phyloP scores from a whole-genome alignment of 2,888 invertebrate species.

The Autographa pulchrina region DNA sequence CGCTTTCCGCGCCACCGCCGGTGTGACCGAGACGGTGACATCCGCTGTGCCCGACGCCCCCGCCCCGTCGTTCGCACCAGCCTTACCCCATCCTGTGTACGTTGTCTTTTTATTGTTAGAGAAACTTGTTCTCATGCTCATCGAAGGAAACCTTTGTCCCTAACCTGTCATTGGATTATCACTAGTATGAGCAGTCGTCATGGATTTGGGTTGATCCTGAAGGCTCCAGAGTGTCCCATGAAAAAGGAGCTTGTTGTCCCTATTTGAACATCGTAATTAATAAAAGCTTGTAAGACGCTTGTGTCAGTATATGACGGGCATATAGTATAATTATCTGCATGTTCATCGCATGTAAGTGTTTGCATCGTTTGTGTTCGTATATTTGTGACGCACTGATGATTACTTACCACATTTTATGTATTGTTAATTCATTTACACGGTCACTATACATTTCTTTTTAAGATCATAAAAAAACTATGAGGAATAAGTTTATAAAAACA shows the following conservation, averaged over 20 bases:
- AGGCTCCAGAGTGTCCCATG: constrained; percentile 60
- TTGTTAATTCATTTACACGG: constrained; percentile 39
- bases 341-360: constrained; percentile 71
- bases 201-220: constrained; percentile 41
- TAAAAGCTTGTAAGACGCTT: constrained; percentile 31
- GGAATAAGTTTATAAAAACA: not conserved
- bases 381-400: constrained; percentile 46
- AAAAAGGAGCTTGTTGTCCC: constrained; percentile 1
- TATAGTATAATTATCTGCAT: constrained; percentile 62
- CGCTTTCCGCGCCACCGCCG: constrained; percentile 89
- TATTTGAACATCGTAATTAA: constrained; percentile 17
- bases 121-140: constrained; percentile 25
- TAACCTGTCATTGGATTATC: constrained; percentile 30
- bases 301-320: constrained; percentile 58
- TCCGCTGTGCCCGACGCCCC: constrained; percentile 54
- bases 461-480: not conserved
- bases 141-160: constrained; percentile 46
- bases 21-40: constrained; percentile 69
- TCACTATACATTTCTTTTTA: constrained; percentile 1
- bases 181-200: constrained; percentile 22
- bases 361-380: constrained; percentile 43
- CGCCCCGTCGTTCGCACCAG: constrained; percentile 62
- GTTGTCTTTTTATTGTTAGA: constrained; percentile 59
- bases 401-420: constrained; percentile 37
- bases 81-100: constrained; percentile 69